phyloP scores from a whole-genome alignment of 2,797 vertebrate genomes.

The Basileuterus tristriatus region DNA sequence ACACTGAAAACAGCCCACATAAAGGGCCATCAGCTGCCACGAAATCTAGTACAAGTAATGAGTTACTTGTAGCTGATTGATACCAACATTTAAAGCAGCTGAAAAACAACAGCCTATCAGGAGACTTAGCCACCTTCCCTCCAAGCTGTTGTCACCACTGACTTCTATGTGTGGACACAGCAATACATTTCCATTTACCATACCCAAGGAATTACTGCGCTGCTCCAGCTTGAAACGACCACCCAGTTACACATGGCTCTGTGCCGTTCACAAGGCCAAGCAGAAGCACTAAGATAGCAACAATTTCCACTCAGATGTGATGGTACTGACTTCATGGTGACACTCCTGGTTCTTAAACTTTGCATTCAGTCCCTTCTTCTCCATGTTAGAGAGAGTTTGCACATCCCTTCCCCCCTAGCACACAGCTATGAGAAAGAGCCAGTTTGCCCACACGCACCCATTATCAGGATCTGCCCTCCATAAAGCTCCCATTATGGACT shows the following conservation, averaged over 20 bases:
- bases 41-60: background rate
- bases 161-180: background rate
- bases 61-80: background rate
- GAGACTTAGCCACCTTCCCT: background rate
- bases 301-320: background rate
- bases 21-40: background rate
- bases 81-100: background rate
- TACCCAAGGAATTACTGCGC: background rate
- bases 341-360: background rate
- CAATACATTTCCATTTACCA: background rate
- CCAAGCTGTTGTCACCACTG: background rate
- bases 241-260: background rate
- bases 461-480: background rate
- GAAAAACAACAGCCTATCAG: background rate
- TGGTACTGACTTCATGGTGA: background rate
- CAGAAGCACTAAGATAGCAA: background rate
- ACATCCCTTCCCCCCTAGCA: no score
- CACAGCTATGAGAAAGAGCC: background rate
- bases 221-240: background rate
- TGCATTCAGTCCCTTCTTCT: background rate
- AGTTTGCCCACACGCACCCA: background rate
- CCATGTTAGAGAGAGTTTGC: rapidly evolving
- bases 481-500: constrained; percentile 72
- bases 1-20: rapidly evolving
- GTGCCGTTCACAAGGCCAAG: background rate